A percentile compares a stretch with the other conserved stretches of the same genome.
These are phyloP conservation scores for Andrena dorsata DNA, from an alignment of 2,888 invertebrate genomes.

Conservation along the genomic window DNA sequence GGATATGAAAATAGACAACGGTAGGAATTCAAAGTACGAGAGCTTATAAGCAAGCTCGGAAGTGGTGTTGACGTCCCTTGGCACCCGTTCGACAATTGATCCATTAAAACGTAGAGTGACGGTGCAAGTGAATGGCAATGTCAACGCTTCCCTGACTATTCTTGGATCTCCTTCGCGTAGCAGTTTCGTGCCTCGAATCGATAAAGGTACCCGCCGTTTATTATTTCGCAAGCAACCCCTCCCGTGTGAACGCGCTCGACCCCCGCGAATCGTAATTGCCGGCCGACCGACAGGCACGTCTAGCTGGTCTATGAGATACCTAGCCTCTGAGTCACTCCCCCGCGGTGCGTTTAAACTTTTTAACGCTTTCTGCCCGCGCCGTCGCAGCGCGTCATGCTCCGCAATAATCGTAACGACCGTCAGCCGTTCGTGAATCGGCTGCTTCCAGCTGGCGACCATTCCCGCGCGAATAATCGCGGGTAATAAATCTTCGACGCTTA, in stretches of 20 bases:
- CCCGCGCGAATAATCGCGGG: not conserved
- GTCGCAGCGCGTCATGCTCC: conserved; percentile 41
- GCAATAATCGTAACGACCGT: conserved; percentile 45
- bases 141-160: conserved; percentile 62
- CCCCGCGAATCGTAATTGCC: conserved; percentile 66
- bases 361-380: conserved; percentile 50
- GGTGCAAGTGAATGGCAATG: conserved; percentile 44
- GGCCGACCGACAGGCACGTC: conserved; percentile 55
- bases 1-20: not conserved
- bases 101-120: not conserved
- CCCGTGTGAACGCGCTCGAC: conserved; percentile 52
- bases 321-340: conserved; percentile 59
- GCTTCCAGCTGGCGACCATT: conserved; percentile 25
- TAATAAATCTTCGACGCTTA: not conserved
- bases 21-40: conserved; percentile 1
- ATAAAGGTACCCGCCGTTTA: conserved; percentile 66
- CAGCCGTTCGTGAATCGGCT: conserved; percentile 37
- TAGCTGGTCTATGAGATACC: conserved; percentile 53
- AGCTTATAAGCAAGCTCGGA: not conserved
- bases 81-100: conserved; percentile 5
- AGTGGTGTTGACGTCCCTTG: conserved; percentile 2
- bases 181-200: conserved; percentile 65
- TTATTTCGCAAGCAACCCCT: conserved; percentile 69
- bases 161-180: conserved; percentile 46
- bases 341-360: conserved; percentile 56